Base-by-base conservation (phyloP, 2,113 vertebrate genomes). In the Polyodon spathula region DNA sequence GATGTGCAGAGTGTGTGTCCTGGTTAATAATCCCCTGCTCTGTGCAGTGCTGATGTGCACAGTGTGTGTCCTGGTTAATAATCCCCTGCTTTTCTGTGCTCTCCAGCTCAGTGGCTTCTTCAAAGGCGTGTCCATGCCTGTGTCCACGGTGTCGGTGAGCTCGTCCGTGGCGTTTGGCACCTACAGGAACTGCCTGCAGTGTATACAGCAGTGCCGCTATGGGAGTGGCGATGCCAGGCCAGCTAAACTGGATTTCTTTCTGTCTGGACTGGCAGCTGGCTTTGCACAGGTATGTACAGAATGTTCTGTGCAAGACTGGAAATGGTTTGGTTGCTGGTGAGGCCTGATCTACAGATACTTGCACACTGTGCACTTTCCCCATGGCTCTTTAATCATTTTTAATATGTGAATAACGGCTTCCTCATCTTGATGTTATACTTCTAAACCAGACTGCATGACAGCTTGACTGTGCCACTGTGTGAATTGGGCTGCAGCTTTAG, bases 91-190 rank as follows among this genome's bases (percentile, higher is more conserved):
- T 11, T 4, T 42, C 41, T 48, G 40, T 50, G 8, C 51, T 27
- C 37, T 65, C 42, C 60, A 92, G 90, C 61, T 88, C 3, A 16
- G 71, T 54, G 90, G 92, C 1, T 93, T 93, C 79, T 93, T 89
- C 73, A 79, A 82, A 52, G 92, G 92, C 4, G 76, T 90, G 64
- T 87, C 86, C 0, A 82, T 90, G 48, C 89, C 92, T 0, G 76
- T 81, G 4, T 81, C 85, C 12, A 75, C 81, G 0, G 82, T 88
- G 8, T 89, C 90, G 0, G 50, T 81, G 63, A 82, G 89, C 60
- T 89, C 90, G 0, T 91, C 90, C 0, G 73, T 90, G 63, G 86
- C 88, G 0, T 93, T 93, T 0, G 90, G 90, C 48, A 78, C 82
- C 0, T 92, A 92, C 71, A 85, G 60, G 64, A 87, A 85, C 58